Evolutionary conservation across 2,797 vertebrate species (phyloP).

Genomic region (Acanthopagrus latus): DNA sequence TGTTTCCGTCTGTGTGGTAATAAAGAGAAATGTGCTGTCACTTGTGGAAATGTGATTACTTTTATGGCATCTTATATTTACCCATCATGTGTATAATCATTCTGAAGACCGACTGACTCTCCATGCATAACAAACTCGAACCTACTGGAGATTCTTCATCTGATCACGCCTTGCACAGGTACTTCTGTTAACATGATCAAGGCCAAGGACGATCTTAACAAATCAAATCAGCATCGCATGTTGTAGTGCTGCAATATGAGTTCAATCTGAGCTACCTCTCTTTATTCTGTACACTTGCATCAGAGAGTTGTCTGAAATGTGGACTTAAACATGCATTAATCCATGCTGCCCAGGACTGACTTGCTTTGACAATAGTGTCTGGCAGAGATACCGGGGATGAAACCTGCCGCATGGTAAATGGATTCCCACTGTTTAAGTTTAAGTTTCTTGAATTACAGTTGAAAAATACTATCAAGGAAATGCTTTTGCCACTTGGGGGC

Average conservation of each 20-base stretch:
- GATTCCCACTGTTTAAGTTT: too few species aligned
- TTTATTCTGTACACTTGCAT: background rate
- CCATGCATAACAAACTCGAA: constrained; percentile 19
- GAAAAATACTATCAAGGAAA: too few species aligned
- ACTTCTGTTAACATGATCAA: constrained; percentile 35
- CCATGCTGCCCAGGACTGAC: background rate
- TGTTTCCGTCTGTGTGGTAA: constrained; percentile 39
- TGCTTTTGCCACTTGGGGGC: too few species aligned
- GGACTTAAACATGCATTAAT: background rate
- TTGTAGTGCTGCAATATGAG: background rate
- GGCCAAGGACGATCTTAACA: constrained; percentile 26
- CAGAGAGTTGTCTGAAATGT: background rate
- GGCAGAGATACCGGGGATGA: background rate
- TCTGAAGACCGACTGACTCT: constrained; percentile 22
- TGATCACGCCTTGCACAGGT: background rate
- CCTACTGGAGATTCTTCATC: constrained; percentile 1
- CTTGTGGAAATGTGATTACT: constrained; percentile 39
- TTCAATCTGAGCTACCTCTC: background rate
- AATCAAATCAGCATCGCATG: constrained; percentile 18
- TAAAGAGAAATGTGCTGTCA: constrained; percentile 64
- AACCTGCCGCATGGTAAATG: too few species aligned
- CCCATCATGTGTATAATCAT: background rate
- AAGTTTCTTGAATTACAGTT: too few species aligned
- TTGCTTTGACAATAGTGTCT: background rate
- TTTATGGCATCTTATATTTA: constrained; percentile 25